phyloP scores from a whole-genome alignment of 1,140 invertebrate species.

The Eumaeus atala region DNA sequence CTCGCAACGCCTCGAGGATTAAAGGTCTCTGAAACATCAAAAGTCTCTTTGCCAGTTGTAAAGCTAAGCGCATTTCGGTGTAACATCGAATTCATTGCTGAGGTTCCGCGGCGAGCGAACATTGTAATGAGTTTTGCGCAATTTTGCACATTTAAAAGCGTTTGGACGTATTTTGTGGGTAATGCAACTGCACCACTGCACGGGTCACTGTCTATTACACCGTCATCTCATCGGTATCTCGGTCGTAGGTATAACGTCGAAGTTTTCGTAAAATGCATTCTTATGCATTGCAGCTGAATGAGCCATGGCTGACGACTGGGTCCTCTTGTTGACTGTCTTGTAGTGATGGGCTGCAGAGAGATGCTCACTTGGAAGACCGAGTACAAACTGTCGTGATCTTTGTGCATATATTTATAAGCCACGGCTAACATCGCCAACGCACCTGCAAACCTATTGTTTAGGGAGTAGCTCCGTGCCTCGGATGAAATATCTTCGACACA shows the following conservation, averaged over 20 bases:
- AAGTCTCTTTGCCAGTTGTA: slow-evolving; percentile 30
- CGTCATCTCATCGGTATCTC: neutral
- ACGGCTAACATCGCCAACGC: too few species aligned
- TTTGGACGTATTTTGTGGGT: neutral
- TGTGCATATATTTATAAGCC: too few species aligned
- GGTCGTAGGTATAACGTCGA: neutral
- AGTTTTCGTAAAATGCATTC: neutral
- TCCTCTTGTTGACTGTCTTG: too few species aligned
- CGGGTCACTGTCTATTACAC: neutral
- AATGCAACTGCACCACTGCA: neutral
- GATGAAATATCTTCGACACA: too few species aligned
- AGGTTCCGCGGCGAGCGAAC: slow-evolving; percentile 1
- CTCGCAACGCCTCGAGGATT: slow-evolving; percentile 23
- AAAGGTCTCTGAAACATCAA: slow-evolving; percentile 39
- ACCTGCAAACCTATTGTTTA: too few species aligned
- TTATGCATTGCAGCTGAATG: too few species aligned
- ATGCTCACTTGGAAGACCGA: too few species aligned
- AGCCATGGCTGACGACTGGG: too few species aligned
- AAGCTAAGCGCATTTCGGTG: slow-evolving; percentile 36
- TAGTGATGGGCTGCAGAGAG: too few species aligned
- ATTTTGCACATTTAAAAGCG: too few species aligned
- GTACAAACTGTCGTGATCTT: too few species aligned
- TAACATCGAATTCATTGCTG: slow-evolving; percentile 28
- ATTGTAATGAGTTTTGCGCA: neutral
- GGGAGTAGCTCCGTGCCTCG: too few species aligned